Base-by-base conservation (phyloP, 2,797 vertebrate species). In the Sebastes oblongus region DNA sequence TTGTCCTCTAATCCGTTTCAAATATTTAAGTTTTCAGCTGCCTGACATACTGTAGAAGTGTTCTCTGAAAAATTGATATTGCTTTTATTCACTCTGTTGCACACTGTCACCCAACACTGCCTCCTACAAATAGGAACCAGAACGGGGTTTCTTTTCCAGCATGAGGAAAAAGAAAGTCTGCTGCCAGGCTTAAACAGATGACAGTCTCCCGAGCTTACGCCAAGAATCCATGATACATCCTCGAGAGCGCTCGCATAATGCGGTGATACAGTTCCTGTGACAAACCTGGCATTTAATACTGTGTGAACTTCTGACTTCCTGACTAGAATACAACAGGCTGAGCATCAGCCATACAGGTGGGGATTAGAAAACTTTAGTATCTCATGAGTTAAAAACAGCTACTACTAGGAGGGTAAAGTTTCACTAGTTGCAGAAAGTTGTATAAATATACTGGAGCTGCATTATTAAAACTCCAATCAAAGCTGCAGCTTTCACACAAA, bases 21-120 rank as follows among this genome's bases (percentile, higher is more conserved):
- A 86, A 91, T 90, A 88, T 93, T 89, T 80, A 78, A 85, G 69
- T 87, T 88, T 88, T 68, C 72, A 66, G 64, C 67, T 77, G 73
- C 82, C 76, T 86, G 81, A 89, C 87, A 83, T 30, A 68, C 78
- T 80, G 80, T 69, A 64, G 34, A 81, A 87, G 71, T 68, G 69
- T 86, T 90, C 75, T 36, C 89, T 87, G 72, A 89, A 91, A 93
- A 86, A 90, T 86, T 82, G 67, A 91, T 91, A 92, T 91, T 89
- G 89, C 87, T 93, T 91, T 92, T 88, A 91, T 86, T 88, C 91
- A 81, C 83, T 83, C 90, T 66, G 65, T 59, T 89, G 88, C 87
- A 91, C 94, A 77, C 82, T 84, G 88, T 88, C 90, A 88, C 87
- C 88, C 88, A 85, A 87, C 88, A 18, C 75, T 78, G 87, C 80